Conservation (phyloP, 2,797 vertebrate species). For the Lagocephalus sceleratus region DNA sequence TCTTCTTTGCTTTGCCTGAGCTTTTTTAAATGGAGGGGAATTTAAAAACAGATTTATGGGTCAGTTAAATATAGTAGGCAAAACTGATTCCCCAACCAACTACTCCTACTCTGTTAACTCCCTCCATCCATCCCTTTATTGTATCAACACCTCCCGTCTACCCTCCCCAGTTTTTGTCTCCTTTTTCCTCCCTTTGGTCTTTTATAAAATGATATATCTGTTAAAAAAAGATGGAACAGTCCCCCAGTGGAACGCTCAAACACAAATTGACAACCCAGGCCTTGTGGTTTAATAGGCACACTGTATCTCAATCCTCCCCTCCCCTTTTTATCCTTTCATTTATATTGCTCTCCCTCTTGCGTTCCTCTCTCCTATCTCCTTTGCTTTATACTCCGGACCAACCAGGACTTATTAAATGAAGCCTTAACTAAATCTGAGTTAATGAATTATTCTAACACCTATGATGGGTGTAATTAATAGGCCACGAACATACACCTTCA, state of each 20-base stretch:
- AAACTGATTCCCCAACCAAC: conserved; percentile 79
- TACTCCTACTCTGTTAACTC: conserved; percentile 66
- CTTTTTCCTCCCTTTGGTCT: conserved; percentile 77
- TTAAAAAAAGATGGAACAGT: conserved; percentile 78
- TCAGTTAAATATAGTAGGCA: conserved; percentile 87
- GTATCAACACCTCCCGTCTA: conserved; percentile 52
- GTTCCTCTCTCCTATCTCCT: conserved; percentile 33
- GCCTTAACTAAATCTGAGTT: conserved; percentile 82
- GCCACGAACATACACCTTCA: conserved; percentile 65
- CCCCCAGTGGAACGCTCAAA: conserved; percentile 77
- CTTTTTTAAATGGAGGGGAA: conserved; percentile 82
- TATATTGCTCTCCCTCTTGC: conserved; percentile 43
- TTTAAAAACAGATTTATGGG: conserved; percentile 89
- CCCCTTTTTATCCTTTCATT: conserved; percentile 32
- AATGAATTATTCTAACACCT: conserved; percentile 83
- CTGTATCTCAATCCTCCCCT: conserved; percentile 53
- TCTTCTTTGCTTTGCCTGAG: conserved; percentile 57
- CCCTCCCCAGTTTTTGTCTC: conserved; percentile 62
- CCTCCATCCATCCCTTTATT: conserved; percentile 61
- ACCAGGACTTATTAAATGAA: conserved; percentile 76
- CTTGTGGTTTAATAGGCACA: conserved; percentile 75
- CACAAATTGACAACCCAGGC: conserved; percentile 81
- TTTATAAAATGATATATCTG: conserved; percentile 83
- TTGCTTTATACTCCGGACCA: conserved; percentile 74
- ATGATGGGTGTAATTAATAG: conserved; percentile 82